phyloP scores from a whole-genome alignment of 2,888 invertebrate genomes.

The Artemia sinica region DNA sequence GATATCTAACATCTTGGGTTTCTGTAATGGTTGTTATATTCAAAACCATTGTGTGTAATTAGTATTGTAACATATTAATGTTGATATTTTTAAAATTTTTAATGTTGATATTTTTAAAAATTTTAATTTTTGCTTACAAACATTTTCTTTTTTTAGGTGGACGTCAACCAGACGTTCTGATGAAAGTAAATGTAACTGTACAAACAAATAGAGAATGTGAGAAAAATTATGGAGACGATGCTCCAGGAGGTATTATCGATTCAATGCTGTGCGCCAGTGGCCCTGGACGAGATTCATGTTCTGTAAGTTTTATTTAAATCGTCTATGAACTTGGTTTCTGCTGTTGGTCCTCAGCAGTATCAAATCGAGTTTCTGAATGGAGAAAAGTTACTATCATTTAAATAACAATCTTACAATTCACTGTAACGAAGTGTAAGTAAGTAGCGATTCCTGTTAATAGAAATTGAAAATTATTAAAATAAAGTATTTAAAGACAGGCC shows the following conservation, averaged over 20 bases:
- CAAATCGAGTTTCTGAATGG: background rate
- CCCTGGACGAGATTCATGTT: conserved; percentile 68
- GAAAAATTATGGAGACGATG: conserved; percentile 59
- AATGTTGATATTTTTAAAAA: no score
- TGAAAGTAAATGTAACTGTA: conserved; percentile 65
- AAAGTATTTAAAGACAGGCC: no score
- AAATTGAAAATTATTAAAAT: background rate
- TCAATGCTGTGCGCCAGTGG: conserved; percentile 74
- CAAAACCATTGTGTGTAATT: no score
- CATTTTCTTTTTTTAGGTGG: conserved; percentile 41
- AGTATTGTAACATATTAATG: no score
- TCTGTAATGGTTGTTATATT: no score
- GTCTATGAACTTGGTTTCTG: conserved; percentile 21
- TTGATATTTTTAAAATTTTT: no score
- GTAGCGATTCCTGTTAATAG: background rate
- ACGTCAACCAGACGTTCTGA: conserved; percentile 57
- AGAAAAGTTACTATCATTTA: no score
- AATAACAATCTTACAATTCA: no score
- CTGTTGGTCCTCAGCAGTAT: conserved; percentile 1
- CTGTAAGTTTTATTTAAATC: conserved; percentile 42
- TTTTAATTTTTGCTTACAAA: background rate
- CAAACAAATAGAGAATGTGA: conserved; percentile 63
- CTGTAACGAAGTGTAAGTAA: conserved; percentile 20
- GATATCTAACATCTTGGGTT: no score
- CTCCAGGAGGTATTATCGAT: conserved; percentile 74